These are phyloP conservation scores for Neofelis nebulosa DNA, from an alignment of 2,113 vertebrate species.

Conservation along the genomic window DNA sequence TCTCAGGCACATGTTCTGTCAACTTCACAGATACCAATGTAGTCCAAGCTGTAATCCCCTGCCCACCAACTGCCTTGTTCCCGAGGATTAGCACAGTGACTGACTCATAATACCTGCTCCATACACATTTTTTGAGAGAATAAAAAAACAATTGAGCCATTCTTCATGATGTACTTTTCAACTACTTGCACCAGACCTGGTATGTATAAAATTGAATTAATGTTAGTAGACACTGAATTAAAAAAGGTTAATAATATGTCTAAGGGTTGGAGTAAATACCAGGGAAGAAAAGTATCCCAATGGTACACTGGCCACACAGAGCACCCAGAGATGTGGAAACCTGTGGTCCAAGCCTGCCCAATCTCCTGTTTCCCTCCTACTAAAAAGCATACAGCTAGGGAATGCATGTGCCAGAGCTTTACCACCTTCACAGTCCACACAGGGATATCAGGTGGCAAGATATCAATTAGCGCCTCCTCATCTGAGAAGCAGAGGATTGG, in stretches of 20 bases:
- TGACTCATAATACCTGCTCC: background rate
- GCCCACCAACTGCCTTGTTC: background rate
- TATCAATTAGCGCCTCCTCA: conserved; percentile 81
- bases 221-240: background rate
- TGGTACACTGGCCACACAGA: rapidly evolving
- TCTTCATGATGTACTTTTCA: background rate
- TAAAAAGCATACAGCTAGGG: background rate
- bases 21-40: background rate
- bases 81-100: background rate
- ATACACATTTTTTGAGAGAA: background rate
- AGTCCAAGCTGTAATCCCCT: background rate
- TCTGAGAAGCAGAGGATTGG: conserved; percentile 77
- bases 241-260: background rate
- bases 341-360: background rate
- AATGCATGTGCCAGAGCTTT: background rate
- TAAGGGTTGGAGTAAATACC: background rate
- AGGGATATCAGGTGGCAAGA: conserved; percentile 60
- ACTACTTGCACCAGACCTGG: background rate
- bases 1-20: background rate
- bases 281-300: background rate
- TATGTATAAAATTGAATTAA: background rate
- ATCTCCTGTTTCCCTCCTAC: background rate
- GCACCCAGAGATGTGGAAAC: background rate
- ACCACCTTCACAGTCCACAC: background rate
- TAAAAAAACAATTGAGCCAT: background rate